Conservation (phyloP, 2,797 vertebrate genomes). For the Epinephelus awoara region DNA sequence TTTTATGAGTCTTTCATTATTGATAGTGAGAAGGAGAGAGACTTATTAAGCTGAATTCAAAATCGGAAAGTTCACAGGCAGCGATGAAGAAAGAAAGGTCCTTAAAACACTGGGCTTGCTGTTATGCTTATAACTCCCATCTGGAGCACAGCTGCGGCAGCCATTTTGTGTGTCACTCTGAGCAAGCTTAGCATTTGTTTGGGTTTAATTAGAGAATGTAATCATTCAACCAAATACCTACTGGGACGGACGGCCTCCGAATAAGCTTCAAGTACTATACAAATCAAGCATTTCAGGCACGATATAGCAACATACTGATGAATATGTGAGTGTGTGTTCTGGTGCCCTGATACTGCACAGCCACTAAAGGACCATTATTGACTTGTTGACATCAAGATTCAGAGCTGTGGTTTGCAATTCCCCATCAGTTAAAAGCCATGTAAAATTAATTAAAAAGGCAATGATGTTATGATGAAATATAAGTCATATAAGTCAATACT, state of each 20-base stretch:
- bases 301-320: not conserved
- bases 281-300: conserved; percentile 4
- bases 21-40: conserved; percentile 74
- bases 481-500: conserved; percentile 51
- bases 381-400: conserved; percentile 61
- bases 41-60: conserved; percentile 84
- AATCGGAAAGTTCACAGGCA: conserved; percentile 83
- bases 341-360: conserved; percentile 5
- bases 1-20: conserved; percentile 85
- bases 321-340: not conserved
- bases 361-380: conserved; percentile 42
- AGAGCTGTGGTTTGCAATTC: conserved; percentile 38
- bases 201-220: conserved; percentile 48
- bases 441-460: conserved; percentile 57
- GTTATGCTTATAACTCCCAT: conserved; percentile 50
- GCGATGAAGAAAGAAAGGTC: conserved; percentile 47
- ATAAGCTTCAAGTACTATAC: conserved; percentile 20
- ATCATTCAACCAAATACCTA: conserved; percentile 44
- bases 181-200: conserved; percentile 38
- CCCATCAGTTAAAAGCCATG: conserved; percentile 29
- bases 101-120: conserved; percentile 52
- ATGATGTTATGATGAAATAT: conserved; percentile 45
- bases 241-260: conserved; percentile 13
- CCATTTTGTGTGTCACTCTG: conserved; percentile 24
- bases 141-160: conserved; percentile 50